Evolutionary conservation across 1,140 invertebrate genomes (phyloP).

Genomic region (Drosophila setifemur): DNA sequence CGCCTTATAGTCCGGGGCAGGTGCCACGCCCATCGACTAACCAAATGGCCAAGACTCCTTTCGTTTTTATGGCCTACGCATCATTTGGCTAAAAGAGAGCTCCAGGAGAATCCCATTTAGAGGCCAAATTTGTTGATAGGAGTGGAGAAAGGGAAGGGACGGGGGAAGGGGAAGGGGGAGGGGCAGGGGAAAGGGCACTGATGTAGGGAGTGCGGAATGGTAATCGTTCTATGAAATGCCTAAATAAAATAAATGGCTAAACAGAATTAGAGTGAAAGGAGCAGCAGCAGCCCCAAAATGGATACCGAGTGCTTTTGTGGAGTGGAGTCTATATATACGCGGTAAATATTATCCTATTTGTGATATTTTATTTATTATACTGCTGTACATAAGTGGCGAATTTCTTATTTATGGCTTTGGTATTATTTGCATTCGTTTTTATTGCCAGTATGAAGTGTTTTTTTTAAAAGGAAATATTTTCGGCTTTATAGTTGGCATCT

Average conservation of each 20-base stretch:
- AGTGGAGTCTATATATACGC: neutral
- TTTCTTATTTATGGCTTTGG: slow-evolving; percentile 21
- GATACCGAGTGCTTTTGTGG: neutral
- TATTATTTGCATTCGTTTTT: slow-evolving; percentile 8
- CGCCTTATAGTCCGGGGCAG: neutral
- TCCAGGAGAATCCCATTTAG: slow-evolving; percentile 6
- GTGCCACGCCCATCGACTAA: slow-evolving; percentile 41
- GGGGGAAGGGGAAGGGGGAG: neutral
- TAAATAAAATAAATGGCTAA: slow-evolving; percentile 80
- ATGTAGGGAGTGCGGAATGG: slow-evolving; percentile 6
- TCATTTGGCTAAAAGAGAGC: slow-evolving; percentile 68
- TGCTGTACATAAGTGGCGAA: slow-evolving; percentile 19
- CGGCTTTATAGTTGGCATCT: neutral
- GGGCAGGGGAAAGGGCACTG: no score
- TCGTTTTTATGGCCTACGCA: slow-evolving; percentile 70
- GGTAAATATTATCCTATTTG: slow-evolving; percentile 27
- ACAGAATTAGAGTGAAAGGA: slow-evolving; percentile 75
- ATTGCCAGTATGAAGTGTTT: slow-evolving; percentile 5
- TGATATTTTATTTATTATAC: slow-evolving; percentile 31
- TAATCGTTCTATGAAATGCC: slow-evolving; percentile 65
- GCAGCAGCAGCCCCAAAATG: slow-evolving; percentile 5
- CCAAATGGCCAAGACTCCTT: slow-evolving; percentile 49
- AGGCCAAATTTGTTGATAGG: slow-evolving; percentile 4
- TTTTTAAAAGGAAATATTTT: neutral
- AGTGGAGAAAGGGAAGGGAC: neutral